Evolutionary conservation across 2,888 invertebrate genomes (phyloP).

Genomic region (Ferrisia virgata): DNA sequence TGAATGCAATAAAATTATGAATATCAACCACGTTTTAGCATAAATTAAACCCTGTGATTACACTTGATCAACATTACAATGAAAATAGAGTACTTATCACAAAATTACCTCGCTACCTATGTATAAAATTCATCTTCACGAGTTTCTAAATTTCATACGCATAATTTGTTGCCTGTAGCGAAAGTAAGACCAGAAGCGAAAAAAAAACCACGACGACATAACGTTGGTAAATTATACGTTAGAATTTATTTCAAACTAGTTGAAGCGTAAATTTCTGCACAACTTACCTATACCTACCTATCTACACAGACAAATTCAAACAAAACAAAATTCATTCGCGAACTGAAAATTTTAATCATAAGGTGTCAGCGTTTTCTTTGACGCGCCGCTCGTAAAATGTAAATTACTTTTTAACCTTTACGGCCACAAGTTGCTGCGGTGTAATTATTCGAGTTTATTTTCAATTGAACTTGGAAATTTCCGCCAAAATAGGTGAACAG

Average conservation of each 20-base stretch:
- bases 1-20: no score
- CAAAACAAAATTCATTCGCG: constrained; percentile 2
- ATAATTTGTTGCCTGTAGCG: background rate
- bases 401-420: constrained; percentile 8
- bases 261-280: background rate
- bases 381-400: background rate
- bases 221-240: background rate
- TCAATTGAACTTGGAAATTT: constrained; percentile 4
- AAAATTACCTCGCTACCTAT: no score
- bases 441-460: constrained; percentile 6
- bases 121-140: no score
- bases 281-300: background rate
- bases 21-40: no score
- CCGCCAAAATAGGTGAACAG: background rate
- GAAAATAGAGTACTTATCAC: no score
- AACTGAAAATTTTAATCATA: constrained; percentile 12
- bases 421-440: background rate
- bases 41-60: no score
- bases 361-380: background rate
- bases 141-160: background rate
- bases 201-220: background rate
- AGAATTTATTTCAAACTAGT: background rate
- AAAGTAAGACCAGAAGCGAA: no score
- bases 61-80: no score
- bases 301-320: background rate